Evolutionary conservation across 2,797 vertebrate species (phyloP), one percentile per base, ranked within the genome.

Genomic region (Tokudaia muenninki): DNA sequence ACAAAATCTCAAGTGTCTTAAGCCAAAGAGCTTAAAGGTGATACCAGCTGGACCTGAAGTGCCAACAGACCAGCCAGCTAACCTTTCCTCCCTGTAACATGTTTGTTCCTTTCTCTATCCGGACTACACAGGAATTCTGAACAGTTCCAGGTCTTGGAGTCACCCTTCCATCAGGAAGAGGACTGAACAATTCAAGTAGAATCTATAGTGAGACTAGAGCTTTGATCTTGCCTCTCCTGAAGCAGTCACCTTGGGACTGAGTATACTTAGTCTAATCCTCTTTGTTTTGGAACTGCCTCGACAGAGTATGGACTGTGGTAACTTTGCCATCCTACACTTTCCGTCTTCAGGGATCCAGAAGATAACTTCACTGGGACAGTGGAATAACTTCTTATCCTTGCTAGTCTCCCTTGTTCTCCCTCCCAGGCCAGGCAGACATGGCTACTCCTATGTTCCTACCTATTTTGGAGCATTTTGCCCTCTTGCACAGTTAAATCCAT

Each of bases 1-100:
- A 86, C 50, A 95, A 52, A 89, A 72, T 84, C 19, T 84, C n/a
- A 31, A 34, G 3, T 84, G 83, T 78, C 57, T 96, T 52, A 95
- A 96, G 80, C 47, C 50, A 67, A 6, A 84, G 86, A 72, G n/a
- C 37, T 65, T 77, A 87, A 72, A 83, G 44, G 31, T 61, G 14
- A 63, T 41, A 21, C 50, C 24, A 83, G 47, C 19, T 80, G 55
- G 24, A 7, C 24, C 16, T 13, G 3, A 13, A 29, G 59, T 37
- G 4, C 37, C 3, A 41, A 31, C 2, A 72, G 59, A 47, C 37
- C 14, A 90, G 50, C 22, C 61, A 63, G 26, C 3, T 41, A 34
- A 70, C 57, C 91, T 94, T 41, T 80, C 21, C 78, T 83, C 65
- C 59, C 65, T 52, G 41, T 52, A 89, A 90, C 44, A 70, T 4